These are phyloP conservation scores for Falco punctatus DNA, from an alignment of 2,113 vertebrate species.

Conservation along the genomic window DNA sequence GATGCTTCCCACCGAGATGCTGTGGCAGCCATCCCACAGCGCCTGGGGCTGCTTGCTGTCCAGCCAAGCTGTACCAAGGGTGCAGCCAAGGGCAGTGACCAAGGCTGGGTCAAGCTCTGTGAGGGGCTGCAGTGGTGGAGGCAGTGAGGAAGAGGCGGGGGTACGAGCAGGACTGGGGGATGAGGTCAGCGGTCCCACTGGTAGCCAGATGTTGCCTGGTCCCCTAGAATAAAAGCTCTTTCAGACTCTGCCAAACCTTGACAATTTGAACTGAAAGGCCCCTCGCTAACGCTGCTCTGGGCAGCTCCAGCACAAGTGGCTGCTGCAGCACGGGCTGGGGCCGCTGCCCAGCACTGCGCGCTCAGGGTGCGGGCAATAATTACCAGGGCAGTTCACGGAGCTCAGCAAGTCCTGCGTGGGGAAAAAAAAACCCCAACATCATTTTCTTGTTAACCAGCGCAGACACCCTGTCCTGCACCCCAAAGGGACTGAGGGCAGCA, in stretches of 20 bases:
- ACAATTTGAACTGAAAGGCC: background rate
- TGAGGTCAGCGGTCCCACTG: accelerated
- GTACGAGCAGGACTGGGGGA: accelerated
- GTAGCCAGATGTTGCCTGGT: background rate
- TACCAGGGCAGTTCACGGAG: background rate
- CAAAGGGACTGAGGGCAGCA: background rate
- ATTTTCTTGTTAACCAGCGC: accelerated
- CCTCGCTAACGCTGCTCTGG: accelerated
- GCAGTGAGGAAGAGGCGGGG: accelerated
- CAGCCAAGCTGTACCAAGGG: background rate
- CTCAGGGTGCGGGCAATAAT: background rate
- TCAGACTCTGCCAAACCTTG: background rate
- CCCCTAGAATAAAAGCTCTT: background rate
- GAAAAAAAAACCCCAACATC: background rate
- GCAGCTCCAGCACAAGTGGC: background rate
- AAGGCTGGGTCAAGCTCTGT: accelerated
- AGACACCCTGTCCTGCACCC: accelerated
- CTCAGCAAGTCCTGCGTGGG: accelerated
- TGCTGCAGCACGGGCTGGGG: accelerated
- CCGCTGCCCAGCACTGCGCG: background rate
- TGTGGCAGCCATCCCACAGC: accelerated
- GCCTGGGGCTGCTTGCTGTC: too few relatives aligned
- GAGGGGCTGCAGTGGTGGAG: background rate
- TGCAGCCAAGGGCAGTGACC: background rate
- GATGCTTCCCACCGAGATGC: accelerated